Conservation (phyloP, 2,113 vertebrate genomes). For the Polypterus senegalus region DNA sequence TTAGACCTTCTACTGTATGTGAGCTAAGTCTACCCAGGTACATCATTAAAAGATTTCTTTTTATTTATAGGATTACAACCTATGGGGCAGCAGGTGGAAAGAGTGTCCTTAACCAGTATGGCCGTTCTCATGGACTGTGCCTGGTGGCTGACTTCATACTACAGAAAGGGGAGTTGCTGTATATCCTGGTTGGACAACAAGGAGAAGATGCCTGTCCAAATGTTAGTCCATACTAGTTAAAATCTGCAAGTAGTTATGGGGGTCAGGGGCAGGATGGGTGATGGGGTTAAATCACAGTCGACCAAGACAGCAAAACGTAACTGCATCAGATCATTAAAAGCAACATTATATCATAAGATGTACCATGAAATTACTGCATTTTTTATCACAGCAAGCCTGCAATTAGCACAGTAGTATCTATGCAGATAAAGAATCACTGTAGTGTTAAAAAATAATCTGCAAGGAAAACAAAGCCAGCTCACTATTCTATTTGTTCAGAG, state of each 20-base stretch:
- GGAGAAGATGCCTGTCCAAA: slow-evolving; percentile 89
- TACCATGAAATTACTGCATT: too few species aligned
- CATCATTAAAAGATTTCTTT: neutral
- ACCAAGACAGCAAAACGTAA: too few species aligned
- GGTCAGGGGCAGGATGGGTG: neutral
- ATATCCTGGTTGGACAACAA: slow-evolving; percentile 88
- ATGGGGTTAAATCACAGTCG: too few species aligned
- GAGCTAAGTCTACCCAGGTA: neutral
- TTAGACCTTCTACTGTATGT: neutral
- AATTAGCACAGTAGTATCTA: too few species aligned
- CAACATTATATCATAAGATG: too few species aligned
- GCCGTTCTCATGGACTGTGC: slow-evolving; percentile 72
- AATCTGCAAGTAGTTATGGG: slow-evolving; percentile 4
- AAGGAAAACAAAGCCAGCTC: too few species aligned
- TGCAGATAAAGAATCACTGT: too few species aligned
- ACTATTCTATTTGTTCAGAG: too few species aligned
- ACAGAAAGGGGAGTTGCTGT: slow-evolving; percentile 66
- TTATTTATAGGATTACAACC: slow-evolving; percentile 67
- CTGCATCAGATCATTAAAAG: too few species aligned
- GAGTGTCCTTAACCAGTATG: slow-evolving; percentile 71
- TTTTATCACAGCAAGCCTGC: too few species aligned
- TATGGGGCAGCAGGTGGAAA: slow-evolving; percentile 89
- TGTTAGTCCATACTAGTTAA: slow-evolving; percentile 49
- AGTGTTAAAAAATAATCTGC: too few species aligned
- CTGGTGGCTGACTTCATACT: slow-evolving; percentile 80